Evolutionary conservation across 30 jellyfish, hydroid and myxozoan species (phyloP), one percentile per base, ranked within the genome.

Genomic region (Aurelia sp.): DNA sequence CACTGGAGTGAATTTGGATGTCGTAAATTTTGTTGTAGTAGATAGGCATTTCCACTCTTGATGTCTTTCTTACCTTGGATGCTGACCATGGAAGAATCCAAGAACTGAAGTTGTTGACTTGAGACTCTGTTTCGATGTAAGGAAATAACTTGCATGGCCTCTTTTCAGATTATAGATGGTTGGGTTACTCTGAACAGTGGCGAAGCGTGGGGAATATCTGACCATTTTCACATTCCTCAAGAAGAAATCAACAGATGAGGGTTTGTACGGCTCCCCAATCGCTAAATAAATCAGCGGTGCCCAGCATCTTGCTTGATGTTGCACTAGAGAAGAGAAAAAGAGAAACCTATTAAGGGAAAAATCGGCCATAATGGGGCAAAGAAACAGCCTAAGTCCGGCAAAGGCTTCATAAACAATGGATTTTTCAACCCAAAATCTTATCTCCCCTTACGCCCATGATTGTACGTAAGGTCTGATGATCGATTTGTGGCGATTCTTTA

Each of bases 201-300:
- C 8, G 10, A 40, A 40, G 24, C 61, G 19, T 50, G 38, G 20
- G 64, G 13, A 13, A 18, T 10, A 21, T 5, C 62, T 20, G 15
- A 59, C 59, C 77, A 85, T 38, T 35, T 59, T 73, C 38, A 85
- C 94, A 63, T 85, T 81, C 22, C 66, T 69, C 61, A 85, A 64
- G 58, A 85, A 85, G 73, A 59, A 85, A 18, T 72, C 88, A 3
- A 85, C 94, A 18, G 75, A 24, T 5, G 94, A 85, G 11, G 94
- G 89, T 41, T 33, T 35, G 70, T 27, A 85, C 0, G 24, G 11
- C 35, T 85, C 94, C 13, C 94, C 94, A 15, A 58, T 63, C 5
- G 94, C 88, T 22, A 72, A 47, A 20, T 65, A 85, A 4, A 85
- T 75, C 30, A 18, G 61, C 4, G 94, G 94, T 7, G 94, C 94